Evolutionary conservation across 2,113 vertebrate species (phyloP), one percentile per base, ranked within the genome.

Genomic region (Paraplagusia blochii): DNA sequence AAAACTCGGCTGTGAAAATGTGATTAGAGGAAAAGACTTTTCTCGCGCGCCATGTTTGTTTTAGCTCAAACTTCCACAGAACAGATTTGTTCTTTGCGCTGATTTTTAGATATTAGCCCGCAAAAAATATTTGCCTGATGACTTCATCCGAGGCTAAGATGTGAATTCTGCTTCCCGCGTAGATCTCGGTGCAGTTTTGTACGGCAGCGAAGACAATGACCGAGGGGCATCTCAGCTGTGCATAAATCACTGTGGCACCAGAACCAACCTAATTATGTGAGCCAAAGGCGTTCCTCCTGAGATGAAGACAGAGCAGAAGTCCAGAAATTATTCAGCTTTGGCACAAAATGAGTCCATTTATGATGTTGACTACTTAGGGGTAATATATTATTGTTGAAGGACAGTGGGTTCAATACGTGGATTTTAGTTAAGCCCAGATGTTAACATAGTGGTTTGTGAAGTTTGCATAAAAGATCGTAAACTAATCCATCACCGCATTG

Each of bases 181-280:
- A 52, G 62, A 63, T 64, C 68, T 76, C 58, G 14, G 48, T 59
- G 44, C 52, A 72, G 71, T 75, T 77, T 65, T 40, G 43, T 61
- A 73, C 60, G 58, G 76, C 60, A 63, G 74, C 80, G 50, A 69
- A 77, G 74, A 74, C 71, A 64, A 42, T 62, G 83, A 80, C 80
- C 63, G 33, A 76, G 69, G 68, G 79, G 80, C 73, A 57, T 64
- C 69, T 75, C 53, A 36, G 65, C 64, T 58, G 63, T 76, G 51
- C 70, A 84, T 82, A 81, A 84, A 86, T 87, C 81, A 86, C 69
- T 73, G 58, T 69, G 68, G 78, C 76, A 75, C 12, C 2, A 69
- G 54, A 72, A 72, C 71, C 61, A 45, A 58, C 61, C 52, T 80
- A 69, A 85, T 81, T 83, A 76, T 60, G 59, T 47, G 65, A 72